phyloP scores from a whole-genome alignment of 2,113 vertebrate genomes.

The Strigops habroptila region DNA sequence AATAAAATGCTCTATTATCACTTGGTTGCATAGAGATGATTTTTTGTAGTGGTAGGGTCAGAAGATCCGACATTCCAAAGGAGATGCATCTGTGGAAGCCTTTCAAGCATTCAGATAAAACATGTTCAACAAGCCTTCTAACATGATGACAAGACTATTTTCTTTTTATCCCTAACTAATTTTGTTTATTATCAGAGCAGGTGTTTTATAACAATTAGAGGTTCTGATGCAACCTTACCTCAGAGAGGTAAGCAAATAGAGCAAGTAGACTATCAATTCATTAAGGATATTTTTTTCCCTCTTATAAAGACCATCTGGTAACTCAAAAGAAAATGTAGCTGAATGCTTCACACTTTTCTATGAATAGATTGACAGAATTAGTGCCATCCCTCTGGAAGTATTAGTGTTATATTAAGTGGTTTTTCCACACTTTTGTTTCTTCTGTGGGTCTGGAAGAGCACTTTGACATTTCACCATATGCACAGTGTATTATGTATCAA shows the following conservation, averaged over 20 bases:
- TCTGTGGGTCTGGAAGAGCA: constrained; percentile 42
- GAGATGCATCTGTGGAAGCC: constrained; percentile 66
- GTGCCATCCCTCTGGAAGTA: constrained; percentile 48
- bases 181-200: constrained; percentile 81
- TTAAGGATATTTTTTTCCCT: constrained; percentile 51
- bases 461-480: constrained; percentile 42
- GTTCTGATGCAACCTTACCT: constrained; percentile 68
- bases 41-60: constrained; percentile 38
- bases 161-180: constrained; percentile 57
- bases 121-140: constrained; percentile 59
- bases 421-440: constrained; percentile 67
- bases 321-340: constrained; percentile 69
- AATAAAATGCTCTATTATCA: constrained; percentile 61
- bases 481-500: constrained; percentile 21
- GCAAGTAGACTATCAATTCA: constrained; percentile 53
- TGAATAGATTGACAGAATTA: constrained; percentile 63
- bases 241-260: constrained; percentile 77
- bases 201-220: constrained; percentile 77
- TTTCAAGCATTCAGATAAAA: constrained; percentile 58
- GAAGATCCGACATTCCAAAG: constrained; percentile 69
- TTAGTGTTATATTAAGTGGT: constrained; percentile 43
- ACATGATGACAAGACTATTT: constrained; percentile 75
- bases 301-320: constrained; percentile 79
- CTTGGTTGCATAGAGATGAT: not conserved
- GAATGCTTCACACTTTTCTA: constrained; percentile 71